A percentile compares a stretch with the other conserved stretches of the same genome.
Evolutionary conservation across 2,888 invertebrate genomes (phyloP).

Genomic region (Megalurothrips usitatus): DNA sequence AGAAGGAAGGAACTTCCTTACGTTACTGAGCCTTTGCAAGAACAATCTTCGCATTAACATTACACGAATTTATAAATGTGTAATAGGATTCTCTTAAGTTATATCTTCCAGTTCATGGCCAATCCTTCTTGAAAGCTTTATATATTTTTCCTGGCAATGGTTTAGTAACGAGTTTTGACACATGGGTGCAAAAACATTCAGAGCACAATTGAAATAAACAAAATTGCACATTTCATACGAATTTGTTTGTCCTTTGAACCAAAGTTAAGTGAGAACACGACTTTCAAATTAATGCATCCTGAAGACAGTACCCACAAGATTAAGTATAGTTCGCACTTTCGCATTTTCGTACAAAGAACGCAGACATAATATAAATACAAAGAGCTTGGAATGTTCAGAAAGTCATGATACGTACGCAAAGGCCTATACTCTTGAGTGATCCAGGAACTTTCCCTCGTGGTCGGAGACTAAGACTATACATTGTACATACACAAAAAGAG

Average conservation of each 20-base stretch:
- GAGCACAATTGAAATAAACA: not conserved
- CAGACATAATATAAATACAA: not conserved
- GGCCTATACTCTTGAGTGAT: not conserved
- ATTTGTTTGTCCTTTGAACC: not conserved
- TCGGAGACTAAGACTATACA: not conserved
- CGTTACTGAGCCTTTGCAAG: not conserved
- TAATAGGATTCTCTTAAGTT: no score
- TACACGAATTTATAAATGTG: not conserved
- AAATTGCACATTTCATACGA: not conserved
- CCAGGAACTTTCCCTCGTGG: not conserved
- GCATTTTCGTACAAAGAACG: not conserved
- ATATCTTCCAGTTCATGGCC: no score
- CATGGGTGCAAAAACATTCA: not conserved
- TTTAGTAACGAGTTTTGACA: not conserved
- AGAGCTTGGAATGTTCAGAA: not conserved
- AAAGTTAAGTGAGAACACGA: not conserved
- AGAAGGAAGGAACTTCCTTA: not conserved
- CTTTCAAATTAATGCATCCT: not conserved
- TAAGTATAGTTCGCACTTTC: not conserved
- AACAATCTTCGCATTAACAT: not conserved
- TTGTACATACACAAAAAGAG: not conserved
- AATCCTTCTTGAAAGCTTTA: no score
- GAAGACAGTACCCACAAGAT: not conserved
- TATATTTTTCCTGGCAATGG: not conserved
- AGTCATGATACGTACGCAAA: not conserved